These are phyloP conservation scores for Eulemur mongoz DNA, from an alignment of 2,797 vertebrate genomes.

Conservation along the genomic window DNA sequence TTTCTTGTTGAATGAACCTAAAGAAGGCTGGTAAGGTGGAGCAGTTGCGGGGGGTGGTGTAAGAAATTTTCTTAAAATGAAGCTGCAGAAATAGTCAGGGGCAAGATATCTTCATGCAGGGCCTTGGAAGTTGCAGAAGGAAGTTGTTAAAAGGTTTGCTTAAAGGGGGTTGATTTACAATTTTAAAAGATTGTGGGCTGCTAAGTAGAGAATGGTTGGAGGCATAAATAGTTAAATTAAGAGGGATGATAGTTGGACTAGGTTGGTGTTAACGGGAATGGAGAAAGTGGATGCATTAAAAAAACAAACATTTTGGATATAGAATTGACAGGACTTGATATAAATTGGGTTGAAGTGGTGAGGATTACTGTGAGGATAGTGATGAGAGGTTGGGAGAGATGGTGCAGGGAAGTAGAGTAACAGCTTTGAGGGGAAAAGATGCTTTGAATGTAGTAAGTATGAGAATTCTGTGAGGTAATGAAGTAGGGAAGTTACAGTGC, in stretches of 20 bases:
- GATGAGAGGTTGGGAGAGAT: not conserved
- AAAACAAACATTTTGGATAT: not conserved
- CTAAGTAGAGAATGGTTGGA: not conserved
- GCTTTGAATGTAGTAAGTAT: not conserved
- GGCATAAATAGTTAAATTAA: not conserved
- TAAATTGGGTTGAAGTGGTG: not conserved
- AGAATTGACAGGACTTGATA: not conserved
- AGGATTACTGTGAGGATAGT: not conserved
- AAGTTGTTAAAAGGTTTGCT: not conserved
- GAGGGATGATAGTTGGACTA: not conserved
- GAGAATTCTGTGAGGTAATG: not conserved
- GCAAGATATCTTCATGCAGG: not conserved
- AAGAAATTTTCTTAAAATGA: constrained; percentile 2
- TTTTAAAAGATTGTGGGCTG: constrained; percentile 30
- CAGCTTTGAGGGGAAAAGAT: not conserved
- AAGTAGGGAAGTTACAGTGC: not conserved
- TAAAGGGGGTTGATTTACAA: not conserved
- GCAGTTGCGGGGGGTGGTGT: not conserved
- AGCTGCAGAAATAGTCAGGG: not conserved
- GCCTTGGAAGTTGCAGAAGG: not conserved
- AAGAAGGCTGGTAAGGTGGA: not conserved
- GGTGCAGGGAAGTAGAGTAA: not conserved
- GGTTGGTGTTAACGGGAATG: not conserved
- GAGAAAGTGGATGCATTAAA: not conserved
- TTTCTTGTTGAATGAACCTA: not conserved